Evolutionary conservation across 1,140 invertebrate genomes (phyloP), one percentile per base, ranked within the genome.

Genomic region (Euwallacea fornicatus): DNA sequence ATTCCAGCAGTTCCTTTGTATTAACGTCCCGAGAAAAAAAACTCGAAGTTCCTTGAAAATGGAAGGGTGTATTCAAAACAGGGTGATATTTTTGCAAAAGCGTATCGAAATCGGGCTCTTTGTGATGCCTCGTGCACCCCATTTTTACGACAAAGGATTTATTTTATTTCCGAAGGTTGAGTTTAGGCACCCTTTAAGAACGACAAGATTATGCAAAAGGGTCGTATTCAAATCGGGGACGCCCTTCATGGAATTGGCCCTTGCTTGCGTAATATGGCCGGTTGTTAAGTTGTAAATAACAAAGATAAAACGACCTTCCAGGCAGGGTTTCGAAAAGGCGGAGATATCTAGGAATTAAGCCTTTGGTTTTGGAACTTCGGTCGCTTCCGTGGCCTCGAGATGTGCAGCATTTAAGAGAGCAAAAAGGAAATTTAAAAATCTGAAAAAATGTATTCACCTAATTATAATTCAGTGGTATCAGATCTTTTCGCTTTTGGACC

Each of bases 91-190:
- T 33, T 71, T 15, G 69, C 62, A 66, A 71, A 77, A 78, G 78
- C 76, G 75, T 78, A 78, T 74, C 77, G 76, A 79, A 79, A 75
- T 43, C 63, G 72, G 65, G 60, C 73, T 78, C 75, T 76, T 78
- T 75, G 75, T 76, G 68, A 70, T 63, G 76, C 73, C 71, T 74
- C 75, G 59, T 67, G 74, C 75, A 75, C 76, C 73, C 73, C 65
- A 42, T n/a, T 78, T 78, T 79, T 79, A 79, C 74, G 75, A 77
- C 74, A 69, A 71, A 72, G 73, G 68, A 33, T 71, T 71, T 67
- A 67, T 78, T 75, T 79, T 77, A 77, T 79, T 79, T 79, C 75
- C 78, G 76, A 79, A 79, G 77, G 78, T 77, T 78, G 77, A 76
- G 77, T 76, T 76, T 75, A 62, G 65, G 70, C 64, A 73, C 73